These are phyloP conservation scores for Ivindomyrus marchei DNA, from an alignment of 2,113 vertebrate species.

Conservation along the genomic window DNA sequence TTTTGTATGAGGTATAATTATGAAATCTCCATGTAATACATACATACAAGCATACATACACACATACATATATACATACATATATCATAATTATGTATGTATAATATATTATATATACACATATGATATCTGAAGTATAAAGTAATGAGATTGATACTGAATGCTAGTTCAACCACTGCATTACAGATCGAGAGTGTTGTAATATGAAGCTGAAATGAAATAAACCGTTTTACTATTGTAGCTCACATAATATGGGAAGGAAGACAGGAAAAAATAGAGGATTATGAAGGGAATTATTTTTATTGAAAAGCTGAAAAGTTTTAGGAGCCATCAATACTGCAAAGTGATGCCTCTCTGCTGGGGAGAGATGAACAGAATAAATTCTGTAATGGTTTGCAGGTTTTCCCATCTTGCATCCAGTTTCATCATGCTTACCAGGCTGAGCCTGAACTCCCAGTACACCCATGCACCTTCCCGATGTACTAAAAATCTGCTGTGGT, in stretches of 20 bases:
- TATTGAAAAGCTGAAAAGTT: background rate
- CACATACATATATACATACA: background rate
- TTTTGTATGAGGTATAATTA: background rate
- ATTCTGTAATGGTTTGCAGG: background rate
- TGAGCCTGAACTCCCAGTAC: background rate
- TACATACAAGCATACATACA: background rate
- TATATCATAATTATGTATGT: background rate
- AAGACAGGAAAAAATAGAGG: background rate
- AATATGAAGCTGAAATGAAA: background rate
- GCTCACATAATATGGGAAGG: background rate
- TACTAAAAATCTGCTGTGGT: background rate
- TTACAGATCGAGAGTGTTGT: background rate
- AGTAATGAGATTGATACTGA: background rate
- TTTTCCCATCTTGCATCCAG: background rate
- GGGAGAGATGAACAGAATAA: background rate
- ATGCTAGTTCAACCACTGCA: background rate
- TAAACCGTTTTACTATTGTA: background rate
- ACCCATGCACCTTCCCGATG: background rate
- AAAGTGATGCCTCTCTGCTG: background rate
- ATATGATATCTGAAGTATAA: background rate
- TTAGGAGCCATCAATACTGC: background rate
- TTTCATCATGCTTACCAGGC: slow-evolving; percentile 12
- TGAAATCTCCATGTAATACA: background rate
- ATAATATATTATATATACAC: background rate
- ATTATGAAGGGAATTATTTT: background rate